Percentiles rank a stretch among this genome's conserved stretches.
phyloP scores from a whole-genome alignment of 1,140 invertebrate species.

The Anastrepha obliqua region DNA sequence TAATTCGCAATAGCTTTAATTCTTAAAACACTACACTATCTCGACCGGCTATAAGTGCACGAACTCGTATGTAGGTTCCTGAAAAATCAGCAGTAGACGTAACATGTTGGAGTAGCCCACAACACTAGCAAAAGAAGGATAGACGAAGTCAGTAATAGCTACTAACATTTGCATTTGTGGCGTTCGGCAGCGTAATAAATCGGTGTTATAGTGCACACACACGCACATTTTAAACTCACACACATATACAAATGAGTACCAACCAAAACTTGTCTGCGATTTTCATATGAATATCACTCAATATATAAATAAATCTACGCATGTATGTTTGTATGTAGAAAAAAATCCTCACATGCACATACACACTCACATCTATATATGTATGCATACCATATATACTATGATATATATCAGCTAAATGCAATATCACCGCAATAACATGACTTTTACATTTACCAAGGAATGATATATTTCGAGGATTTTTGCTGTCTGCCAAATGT shows the following conservation, averaged over 20 bases:
- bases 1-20: too few relatives aligned
- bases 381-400: background rate
- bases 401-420: background rate
- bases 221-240: background rate
- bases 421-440: slow-evolving; percentile 51
- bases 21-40: too few relatives aligned
- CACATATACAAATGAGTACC: background rate
- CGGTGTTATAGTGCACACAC: too few relatives aligned
- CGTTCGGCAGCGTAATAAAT: too few relatives aligned
- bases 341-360: too few relatives aligned
- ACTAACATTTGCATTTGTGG: too few relatives aligned
- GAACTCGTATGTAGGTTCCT: too few relatives aligned
- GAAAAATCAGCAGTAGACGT: too few relatives aligned
- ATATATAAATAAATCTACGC: background rate
- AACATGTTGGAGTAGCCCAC: too few relatives aligned
- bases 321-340: background rate
- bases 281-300: background rate
- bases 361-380: background rate
- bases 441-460: slow-evolving; percentile 49
- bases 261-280: background rate
- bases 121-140: too few relatives aligned
- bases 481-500: slow-evolving; percentile 6
- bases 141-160: too few relatives aligned
- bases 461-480: background rate
- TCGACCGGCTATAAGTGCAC: too few relatives aligned